These are phyloP conservation scores for Tetranychus urticae DNA, from an alignment of 1,140 invertebrate genomes.

Conservation along the genomic window DNA sequence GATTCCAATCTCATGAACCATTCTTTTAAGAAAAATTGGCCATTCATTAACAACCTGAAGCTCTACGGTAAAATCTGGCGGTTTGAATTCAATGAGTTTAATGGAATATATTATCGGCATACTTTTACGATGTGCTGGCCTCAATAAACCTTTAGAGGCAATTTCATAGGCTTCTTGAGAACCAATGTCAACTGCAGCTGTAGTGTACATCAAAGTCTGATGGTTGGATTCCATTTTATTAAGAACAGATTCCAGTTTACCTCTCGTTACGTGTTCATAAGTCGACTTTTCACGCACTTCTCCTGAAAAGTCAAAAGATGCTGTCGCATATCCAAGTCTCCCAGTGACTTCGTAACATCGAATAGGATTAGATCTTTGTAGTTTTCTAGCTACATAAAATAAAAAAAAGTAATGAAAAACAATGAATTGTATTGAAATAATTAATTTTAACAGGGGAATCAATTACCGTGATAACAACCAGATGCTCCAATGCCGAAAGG, in stretches of 20 bases:
- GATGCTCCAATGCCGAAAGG: conserved; percentile 2
- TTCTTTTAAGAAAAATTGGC: conserved; percentile 39
- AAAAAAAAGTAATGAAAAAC: background rate
- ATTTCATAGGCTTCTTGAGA: conserved; percentile 71
- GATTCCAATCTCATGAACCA: conserved; percentile 54
- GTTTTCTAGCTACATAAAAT: conserved; percentile 23
- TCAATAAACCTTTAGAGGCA: conserved; percentile 45
- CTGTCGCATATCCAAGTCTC: conserved; percentile 45
- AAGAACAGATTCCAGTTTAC: conserved; percentile 40
- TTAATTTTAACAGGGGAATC: too few relatives aligned
- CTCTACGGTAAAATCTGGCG: conserved; percentile 67
- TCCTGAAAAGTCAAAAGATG: conserved; percentile 43
- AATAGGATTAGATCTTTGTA: conserved; percentile 45
- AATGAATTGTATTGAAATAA: too few relatives aligned
- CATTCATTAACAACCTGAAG: conserved; percentile 59
- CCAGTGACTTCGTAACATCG: background rate
- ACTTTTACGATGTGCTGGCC: conserved; percentile 35
- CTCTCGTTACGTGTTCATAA: conserved; percentile 36
- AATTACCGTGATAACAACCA: background rate
- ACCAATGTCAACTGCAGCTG: conserved; percentile 47
- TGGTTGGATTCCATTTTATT: conserved; percentile 51
- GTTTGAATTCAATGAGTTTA: conserved; percentile 51
- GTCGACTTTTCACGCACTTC: conserved; percentile 42
- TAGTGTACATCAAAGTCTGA: conserved; percentile 51
- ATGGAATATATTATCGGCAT: conserved; percentile 59